Evolutionary conservation across 2,113 vertebrate genomes (phyloP).

Genomic region (pig (Sus scrofa)): DNA sequence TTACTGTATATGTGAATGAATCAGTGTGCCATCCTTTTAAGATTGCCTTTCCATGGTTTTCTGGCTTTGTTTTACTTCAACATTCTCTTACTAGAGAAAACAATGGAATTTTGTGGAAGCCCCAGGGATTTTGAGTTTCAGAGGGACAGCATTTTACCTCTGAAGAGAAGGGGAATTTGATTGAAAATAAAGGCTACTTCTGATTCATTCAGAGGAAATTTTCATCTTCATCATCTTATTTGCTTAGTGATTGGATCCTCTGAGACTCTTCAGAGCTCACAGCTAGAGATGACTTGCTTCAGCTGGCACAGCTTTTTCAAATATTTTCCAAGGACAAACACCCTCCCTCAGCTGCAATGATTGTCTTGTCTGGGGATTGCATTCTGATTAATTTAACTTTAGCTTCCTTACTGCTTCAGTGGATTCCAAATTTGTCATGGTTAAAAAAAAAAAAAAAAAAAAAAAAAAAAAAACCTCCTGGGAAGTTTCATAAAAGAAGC

Average conservation of each 20-base stretch:
- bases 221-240: constrained; percentile 59
- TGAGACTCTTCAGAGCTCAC: constrained; percentile 37
- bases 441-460: constrained; percentile 76
- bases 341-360: constrained; percentile 77
- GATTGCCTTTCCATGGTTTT: background rate
- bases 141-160: constrained; percentile 13
- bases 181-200: constrained; percentile 57
- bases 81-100: background rate
- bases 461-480: background rate
- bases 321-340: constrained; percentile 87
- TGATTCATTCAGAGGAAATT: constrained; percentile 28
- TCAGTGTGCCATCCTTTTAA: background rate
- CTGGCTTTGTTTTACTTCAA: background rate
- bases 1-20: background rate
- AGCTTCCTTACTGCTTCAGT: constrained; percentile 85
- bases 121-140: background rate
- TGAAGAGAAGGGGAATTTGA: constrained; percentile 30
- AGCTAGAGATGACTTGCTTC: constrained; percentile 74
- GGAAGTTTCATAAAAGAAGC: constrained; percentile 66
- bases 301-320: constrained; percentile 77
- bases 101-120: background rate
- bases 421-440: constrained; percentile 85
- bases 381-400: constrained; percentile 87
- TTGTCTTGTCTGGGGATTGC: constrained; percentile 85
- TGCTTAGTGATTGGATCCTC: constrained; percentile 62